Evolutionary conservation across 2,888 invertebrate genomes (phyloP).

Genomic region (Cremastobaeus sp.): DNA sequence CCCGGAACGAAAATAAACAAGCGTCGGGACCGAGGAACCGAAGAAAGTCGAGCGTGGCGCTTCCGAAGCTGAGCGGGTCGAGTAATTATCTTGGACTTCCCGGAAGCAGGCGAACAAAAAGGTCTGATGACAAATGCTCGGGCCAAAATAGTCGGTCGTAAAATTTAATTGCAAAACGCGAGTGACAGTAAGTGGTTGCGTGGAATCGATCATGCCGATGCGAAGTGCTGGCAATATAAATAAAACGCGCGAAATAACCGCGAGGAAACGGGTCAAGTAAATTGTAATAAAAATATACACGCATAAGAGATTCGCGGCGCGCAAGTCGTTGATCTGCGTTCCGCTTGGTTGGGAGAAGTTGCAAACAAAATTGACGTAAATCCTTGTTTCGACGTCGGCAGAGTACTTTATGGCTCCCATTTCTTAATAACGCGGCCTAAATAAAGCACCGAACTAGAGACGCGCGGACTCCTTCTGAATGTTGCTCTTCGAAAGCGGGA

Average conservation of each 20-base stretch:
- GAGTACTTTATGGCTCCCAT: constrained; percentile 14
- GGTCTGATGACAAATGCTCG: too few relatives aligned
- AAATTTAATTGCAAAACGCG: constrained; percentile 25
- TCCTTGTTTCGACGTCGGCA: constrained; percentile 9
- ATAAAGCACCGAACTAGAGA: constrained; percentile 25
- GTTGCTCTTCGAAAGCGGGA: constrained; percentile 40
- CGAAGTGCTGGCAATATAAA: constrained; percentile 16
- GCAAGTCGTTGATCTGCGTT: constrained; percentile 11
- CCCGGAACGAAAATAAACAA: too few relatives aligned
- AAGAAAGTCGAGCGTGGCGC: too few relatives aligned
- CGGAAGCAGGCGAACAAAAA: constrained; percentile 10
- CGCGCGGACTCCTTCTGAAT: constrained; percentile 12
- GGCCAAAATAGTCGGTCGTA: constrained; percentile 5
- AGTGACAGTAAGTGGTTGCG: constrained; percentile 22
- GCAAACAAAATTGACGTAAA: constrained; percentile 12
- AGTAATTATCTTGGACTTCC: too few relatives aligned
- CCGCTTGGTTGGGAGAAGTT: constrained; percentile 13
- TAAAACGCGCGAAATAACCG: constrained; percentile 13
- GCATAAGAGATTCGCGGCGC: neutral
- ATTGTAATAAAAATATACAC: constrained; percentile 28
- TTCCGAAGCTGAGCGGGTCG: too few relatives aligned
- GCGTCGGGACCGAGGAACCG: too few relatives aligned
- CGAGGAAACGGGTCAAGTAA: constrained; percentile 36
- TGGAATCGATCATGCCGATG: constrained; percentile 18
- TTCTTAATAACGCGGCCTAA: constrained; percentile 15